A percentile compares a stretch with the other conserved stretches of the same genome.
These are phyloP conservation scores for Chaetogeoica ovagalla DNA, from an alignment of 2,888 invertebrate genomes.

Conservation along the genomic window DNA sequence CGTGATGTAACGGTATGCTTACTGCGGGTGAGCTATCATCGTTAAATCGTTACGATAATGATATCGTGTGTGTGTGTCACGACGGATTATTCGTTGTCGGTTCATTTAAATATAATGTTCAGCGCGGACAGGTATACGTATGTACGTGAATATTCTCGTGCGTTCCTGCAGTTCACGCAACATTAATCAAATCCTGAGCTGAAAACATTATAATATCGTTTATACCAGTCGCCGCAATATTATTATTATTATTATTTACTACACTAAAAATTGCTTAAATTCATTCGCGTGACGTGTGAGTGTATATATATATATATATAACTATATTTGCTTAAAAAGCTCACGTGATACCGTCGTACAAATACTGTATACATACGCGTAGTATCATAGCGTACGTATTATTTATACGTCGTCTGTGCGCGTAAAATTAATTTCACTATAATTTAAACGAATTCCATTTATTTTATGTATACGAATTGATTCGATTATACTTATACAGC, in stretches of 20 bases:
- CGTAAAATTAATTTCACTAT: background rate
- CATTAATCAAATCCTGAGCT: conserved; percentile 14
- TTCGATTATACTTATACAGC: too few relatives aligned
- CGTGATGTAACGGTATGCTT: too few relatives aligned
- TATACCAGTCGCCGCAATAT: background rate
- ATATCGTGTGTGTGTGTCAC: too few relatives aligned
- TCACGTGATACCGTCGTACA: conserved; percentile 6
- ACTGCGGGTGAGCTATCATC: too few relatives aligned
- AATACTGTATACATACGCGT: too few relatives aligned
- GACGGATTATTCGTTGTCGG: too few relatives aligned
- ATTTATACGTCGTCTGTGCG: background rate
- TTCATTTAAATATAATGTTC: too few relatives aligned
- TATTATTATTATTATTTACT: background rate
- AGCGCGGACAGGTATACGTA: too few relatives aligned
- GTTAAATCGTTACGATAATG: too few relatives aligned
- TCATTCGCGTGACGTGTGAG: conserved; percentile 45
- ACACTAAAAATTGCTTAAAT: conserved; percentile 25
- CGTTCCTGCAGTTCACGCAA: conserved; percentile 21
- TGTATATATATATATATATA: background rate
- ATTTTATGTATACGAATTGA: background rate
- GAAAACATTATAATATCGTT: conserved; percentile 10
- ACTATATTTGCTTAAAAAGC: conserved; percentile 27
- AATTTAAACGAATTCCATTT: background rate
- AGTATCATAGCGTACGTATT: background rate
- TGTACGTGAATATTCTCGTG: background rate